A percentile compares a stretch with the other conserved stretches of the same genome.
Evolutionary conservation across 2,113 vertebrate genomes (phyloP).

Genomic region (Cisticola juncidis): DNA sequence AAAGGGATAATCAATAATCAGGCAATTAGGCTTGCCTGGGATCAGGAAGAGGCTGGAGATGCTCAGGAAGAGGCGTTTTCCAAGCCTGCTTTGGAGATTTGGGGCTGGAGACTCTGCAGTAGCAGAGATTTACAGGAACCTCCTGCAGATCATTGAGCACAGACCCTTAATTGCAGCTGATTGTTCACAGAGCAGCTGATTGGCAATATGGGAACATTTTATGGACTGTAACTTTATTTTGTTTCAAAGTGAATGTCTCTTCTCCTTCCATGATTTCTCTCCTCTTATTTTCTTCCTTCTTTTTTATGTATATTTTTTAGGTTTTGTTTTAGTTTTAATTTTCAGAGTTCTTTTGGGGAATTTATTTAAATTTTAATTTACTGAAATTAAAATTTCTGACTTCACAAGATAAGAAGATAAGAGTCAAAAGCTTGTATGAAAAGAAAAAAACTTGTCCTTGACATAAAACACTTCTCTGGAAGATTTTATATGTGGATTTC

Average conservation of each 20-base stretch:
- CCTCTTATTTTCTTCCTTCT: neutral
- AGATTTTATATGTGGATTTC: neutral
- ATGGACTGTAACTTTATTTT: neutral
- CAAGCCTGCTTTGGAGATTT: neutral
- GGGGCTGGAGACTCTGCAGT: neutral
- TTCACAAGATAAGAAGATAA: neutral
- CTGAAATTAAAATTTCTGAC: neutral
- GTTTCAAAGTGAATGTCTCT: neutral
- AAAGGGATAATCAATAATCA: constrained; percentile 52
- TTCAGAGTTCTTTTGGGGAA: neutral
- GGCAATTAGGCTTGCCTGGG: constrained; percentile 13
- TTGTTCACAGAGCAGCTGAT: neutral
- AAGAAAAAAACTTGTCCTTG: neutral
- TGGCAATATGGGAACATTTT: neutral
- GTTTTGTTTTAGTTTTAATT: neutral
- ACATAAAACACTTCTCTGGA: neutral
- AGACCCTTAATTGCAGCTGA: neutral
- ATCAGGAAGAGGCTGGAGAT: neutral
- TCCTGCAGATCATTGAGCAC: neutral
- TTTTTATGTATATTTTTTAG: neutral
- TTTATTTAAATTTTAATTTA: neutral
- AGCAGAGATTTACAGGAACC: neutral
- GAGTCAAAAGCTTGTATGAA: neutral
- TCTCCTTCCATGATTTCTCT: neutral
- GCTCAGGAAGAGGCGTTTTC: neutral